A percentile compares a stretch with the other conserved stretches of the same genome.
Evolutionary conservation across 2,113 vertebrate species (phyloP).

Genomic region (Pelmatolapia mariae): DNA sequence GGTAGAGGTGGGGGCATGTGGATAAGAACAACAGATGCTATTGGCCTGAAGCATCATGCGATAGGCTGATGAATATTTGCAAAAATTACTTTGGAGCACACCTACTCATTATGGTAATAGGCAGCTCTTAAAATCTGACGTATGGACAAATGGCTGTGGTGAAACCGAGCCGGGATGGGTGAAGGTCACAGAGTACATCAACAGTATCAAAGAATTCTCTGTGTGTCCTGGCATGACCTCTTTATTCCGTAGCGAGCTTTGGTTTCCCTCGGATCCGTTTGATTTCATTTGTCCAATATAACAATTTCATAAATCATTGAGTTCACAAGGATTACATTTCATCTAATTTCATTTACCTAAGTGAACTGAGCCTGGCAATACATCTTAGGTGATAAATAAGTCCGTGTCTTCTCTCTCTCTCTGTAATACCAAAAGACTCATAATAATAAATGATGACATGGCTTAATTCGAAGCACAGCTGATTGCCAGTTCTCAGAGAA

Average conservation of each 20-base stretch:
- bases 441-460: not conserved
- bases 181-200: constrained; percentile 54
- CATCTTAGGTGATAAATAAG: not conserved
- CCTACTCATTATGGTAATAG: constrained; percentile 68
- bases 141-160: constrained; percentile 65
- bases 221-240: constrained; percentile 22
- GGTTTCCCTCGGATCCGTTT: not conserved
- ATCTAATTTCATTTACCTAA: constrained; percentile 21
- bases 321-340: not conserved
- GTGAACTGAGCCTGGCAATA: not conserved
- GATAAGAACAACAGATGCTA: not conserved
- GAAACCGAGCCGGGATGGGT: not conserved
- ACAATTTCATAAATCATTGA: not conserved
- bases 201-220: constrained; percentile 7
- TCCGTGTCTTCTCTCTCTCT: rapidly evolving
- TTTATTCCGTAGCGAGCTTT: not conserved
- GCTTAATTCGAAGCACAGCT: not conserved
- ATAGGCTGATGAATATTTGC: constrained; percentile 53
- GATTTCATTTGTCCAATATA: not conserved
- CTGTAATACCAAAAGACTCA: not conserved
- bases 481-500: not conserved
- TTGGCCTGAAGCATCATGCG: constrained; percentile 18
- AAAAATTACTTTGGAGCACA: constrained; percentile 38
- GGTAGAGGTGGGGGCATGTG: not conserved
- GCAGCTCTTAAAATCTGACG: constrained; percentile 60